Conservation (phyloP, 2,888 invertebrate species). For the Nomada ferruginata region DNA sequence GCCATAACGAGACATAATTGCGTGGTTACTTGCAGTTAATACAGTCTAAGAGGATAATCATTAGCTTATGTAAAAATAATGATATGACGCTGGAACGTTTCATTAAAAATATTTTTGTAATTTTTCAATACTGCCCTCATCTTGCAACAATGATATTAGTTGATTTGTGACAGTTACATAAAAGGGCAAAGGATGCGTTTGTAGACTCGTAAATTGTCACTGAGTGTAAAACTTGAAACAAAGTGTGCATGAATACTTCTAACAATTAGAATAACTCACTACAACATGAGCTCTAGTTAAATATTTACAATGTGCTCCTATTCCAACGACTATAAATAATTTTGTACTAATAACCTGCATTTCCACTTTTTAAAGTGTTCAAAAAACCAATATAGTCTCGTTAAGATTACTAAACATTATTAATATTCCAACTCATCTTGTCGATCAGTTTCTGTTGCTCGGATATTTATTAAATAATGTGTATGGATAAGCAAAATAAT, state of each 20-base stretch:
- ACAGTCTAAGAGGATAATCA: slow-evolving; percentile 13
- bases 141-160: slow-evolving; percentile 44
- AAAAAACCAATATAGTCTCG: too few relatives aligned
- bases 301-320: neutral
- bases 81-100: neutral
- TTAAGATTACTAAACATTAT: too few relatives aligned
- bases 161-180: slow-evolving; percentile 29
- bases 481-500: too few relatives aligned
- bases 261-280: neutral
- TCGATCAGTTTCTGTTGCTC: too few relatives aligned
- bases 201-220: slow-evolving; percentile 34
- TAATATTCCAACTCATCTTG: too few relatives aligned
- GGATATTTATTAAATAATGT: too few relatives aligned
- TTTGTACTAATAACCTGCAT: neutral
- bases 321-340: neutral
- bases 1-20: slow-evolving; percentile 26
- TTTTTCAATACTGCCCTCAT: neutral
- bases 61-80: slow-evolving; percentile 47
- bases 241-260: neutral
- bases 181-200: slow-evolving; percentile 25
- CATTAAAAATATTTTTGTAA: neutral
- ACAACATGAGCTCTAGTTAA: neutral
- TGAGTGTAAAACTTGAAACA: slow-evolving; percentile 68
- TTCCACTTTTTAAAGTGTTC: neutral
- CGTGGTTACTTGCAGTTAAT: slow-evolving; percentile 59